phyloP scores from a whole-genome alignment of 2,113 vertebrate species.

The Carollia perspicillata region DNA sequence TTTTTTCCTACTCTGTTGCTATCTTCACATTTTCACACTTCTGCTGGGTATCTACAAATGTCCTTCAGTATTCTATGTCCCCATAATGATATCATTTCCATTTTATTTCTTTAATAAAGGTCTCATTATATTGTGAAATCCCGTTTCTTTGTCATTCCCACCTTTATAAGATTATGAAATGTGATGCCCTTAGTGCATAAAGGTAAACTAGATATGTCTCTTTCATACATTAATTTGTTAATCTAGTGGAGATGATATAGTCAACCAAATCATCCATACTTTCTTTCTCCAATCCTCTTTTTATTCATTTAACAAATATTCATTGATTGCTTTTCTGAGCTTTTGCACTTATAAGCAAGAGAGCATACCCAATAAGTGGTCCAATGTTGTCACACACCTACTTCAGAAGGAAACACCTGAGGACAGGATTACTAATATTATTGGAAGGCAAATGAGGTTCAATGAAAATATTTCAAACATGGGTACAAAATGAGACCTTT shows the following conservation, averaged over 20 bases:
- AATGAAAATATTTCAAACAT: not conserved
- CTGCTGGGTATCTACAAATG: not conserved
- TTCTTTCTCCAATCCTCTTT: not conserved
- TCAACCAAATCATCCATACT: not conserved
- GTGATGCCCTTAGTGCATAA: not conserved
- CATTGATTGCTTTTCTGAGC: not conserved
- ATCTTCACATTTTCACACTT: not conserved
- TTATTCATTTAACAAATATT: conserved; percentile 1
- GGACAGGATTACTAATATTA: not conserved
- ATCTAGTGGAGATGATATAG: not conserved
- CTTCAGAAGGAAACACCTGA: not conserved
- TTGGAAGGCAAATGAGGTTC: not conserved
- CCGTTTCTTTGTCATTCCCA: not conserved
- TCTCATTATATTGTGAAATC: not conserved
- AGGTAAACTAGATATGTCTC: not conserved
- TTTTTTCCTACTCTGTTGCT: not conserved
- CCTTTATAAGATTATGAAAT: not conserved
- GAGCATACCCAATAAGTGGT: not conserved
- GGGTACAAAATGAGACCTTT: not conserved
- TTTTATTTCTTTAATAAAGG: not conserved
- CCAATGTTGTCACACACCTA: not conserved
- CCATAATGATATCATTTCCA: not conserved
- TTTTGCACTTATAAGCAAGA: not conserved
- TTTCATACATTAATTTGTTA: not conserved
- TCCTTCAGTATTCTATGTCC: not conserved